These are phyloP conservation scores for Ectemnius continuus DNA, from an alignment of 2,888 invertebrate species.

Conservation along the genomic window DNA sequence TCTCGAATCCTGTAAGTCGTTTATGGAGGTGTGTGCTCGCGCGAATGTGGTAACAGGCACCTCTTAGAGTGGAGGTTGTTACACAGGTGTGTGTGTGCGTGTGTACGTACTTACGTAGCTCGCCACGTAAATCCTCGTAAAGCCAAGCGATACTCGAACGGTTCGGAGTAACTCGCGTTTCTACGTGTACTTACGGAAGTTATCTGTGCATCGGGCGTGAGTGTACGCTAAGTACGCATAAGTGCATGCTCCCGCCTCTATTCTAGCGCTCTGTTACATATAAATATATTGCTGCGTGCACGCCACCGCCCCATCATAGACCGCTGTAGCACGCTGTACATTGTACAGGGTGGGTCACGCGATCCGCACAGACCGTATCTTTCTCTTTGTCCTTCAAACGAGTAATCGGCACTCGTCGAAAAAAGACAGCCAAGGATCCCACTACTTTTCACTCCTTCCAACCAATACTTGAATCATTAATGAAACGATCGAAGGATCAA, in stretches of 20 bases:
- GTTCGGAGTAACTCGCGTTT: conserved; percentile 57
- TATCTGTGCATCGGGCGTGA: conserved; percentile 70
- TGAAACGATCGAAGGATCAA: too few relatives aligned
- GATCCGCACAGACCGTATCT: too few relatives aligned
- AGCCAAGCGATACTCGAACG: conserved; percentile 67
- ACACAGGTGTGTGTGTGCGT: too few relatives aligned
- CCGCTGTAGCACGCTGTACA: too few relatives aligned
- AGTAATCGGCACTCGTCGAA: too few relatives aligned
- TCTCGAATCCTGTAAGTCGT: too few relatives aligned
- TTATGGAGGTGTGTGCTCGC: neutral
- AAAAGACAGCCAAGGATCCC: too few relatives aligned
- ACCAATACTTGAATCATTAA: too few relatives aligned
- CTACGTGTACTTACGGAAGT: conserved; percentile 54
- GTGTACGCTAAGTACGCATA: conserved; percentile 61
- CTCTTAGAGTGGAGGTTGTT: conserved; percentile 20
- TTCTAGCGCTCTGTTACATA: conserved; percentile 42
- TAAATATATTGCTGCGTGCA: conserved; percentile 29
- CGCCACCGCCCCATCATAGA: neutral
- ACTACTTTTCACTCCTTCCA: too few relatives aligned
- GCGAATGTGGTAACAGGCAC: conserved; percentile 42
- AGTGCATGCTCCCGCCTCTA: conserved; percentile 48
- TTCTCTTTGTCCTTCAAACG: too few relatives aligned
- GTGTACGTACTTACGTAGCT: conserved; percentile 22
- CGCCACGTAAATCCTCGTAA: conserved; percentile 61
- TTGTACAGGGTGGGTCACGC: too few relatives aligned